Evolutionary conservation across 1,140 invertebrate genomes (phyloP), one percentile per base, ranked within the genome.

Genomic region (Zaprionus gabonicus): DNA sequence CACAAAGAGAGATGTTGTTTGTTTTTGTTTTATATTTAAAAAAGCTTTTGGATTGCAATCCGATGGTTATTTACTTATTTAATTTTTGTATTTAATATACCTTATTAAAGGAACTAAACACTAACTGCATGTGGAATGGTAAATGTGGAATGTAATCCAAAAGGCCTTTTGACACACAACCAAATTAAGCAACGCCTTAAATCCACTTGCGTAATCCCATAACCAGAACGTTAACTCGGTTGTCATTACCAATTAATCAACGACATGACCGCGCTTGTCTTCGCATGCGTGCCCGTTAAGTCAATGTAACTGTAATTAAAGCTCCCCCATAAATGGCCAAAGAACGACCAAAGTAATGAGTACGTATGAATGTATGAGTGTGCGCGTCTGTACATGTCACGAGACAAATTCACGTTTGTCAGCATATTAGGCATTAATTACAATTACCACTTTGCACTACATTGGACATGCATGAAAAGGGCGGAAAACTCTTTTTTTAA

Each of bases 341-440:
- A 9, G 64, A 34, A 58, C 36, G 46, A 53, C 34, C 56, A 69
- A 63, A 66, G 53, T 56, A 53, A 46, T 67, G 57, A 38, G 49
- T 23, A 63, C 58, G 63, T 57, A 55, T 44, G 17, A 27, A 10
- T 10, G 28, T 55, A 44, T 44, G 41, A n/a, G n/a, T 53, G 25
- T 27, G 10, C 25, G 6, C 27, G 28, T 57, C 2, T 31, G 28
- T n/a, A 25, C 9, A 27, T 46, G 67, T 34, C 60, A 34, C 49
- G 51, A 58, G 31, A 44, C 36, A 81, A 56, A 56, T 65, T 67
- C 63, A 80, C 72, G 72, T 63, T 80, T 62, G 71, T 51, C 65
- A 73, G 66, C 58, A 75, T 76, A 78, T 76, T 56, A 66, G 68
- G 79, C 77, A 70, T 87, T 88, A 84, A 88, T 87, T 87, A 84